phyloP scores from a whole-genome alignment of 1,140 invertebrate species.

The Lineus longissimus region DNA sequence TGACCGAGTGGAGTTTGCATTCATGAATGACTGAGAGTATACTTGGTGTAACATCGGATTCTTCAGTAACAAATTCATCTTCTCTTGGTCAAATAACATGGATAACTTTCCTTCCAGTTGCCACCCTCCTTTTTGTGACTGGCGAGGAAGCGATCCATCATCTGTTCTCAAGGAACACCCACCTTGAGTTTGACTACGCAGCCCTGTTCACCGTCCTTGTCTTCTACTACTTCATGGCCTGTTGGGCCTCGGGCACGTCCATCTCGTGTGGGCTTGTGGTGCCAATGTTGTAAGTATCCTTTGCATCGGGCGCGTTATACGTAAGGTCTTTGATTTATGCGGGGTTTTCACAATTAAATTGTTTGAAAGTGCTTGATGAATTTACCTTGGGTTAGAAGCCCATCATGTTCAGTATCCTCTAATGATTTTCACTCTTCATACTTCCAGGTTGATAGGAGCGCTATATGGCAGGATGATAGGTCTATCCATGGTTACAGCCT shows the following conservation, averaged over 20 bases:
- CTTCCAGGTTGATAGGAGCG: conserved; percentile 48
- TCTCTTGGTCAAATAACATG: too few relatives aligned
- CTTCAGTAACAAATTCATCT: too few relatives aligned
- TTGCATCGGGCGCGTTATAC: too few relatives aligned
- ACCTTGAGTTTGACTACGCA: conserved; percentile 48
- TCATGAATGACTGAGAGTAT: not conserved
- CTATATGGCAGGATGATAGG: conserved; percentile 55
- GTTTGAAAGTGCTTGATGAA: too few relatives aligned
- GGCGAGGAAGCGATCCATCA: conserved; percentile 54
- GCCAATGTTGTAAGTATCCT: conserved; percentile 53
- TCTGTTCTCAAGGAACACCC: conserved; percentile 53
- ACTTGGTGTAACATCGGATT: too few relatives aligned
- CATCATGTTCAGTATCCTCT: too few relatives aligned
- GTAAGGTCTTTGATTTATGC: too few relatives aligned
- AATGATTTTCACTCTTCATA: too few relatives aligned
- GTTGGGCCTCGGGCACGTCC: conserved; percentile 51
- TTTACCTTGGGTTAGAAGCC: too few relatives aligned
- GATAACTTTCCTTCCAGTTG: conserved; percentile 32
- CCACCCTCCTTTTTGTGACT: conserved; percentile 54
- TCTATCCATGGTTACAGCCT: conserved; percentile 43
- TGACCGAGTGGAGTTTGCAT: not conserved
- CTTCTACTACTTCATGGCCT: conserved; percentile 51
- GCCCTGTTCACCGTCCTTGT: conserved; percentile 42
- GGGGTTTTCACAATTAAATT: too few relatives aligned
- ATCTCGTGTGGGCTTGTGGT: conserved; percentile 53